Base-by-base conservation (phyloP, 1,140 invertebrate species). In the Uloborus diversus region DNA sequence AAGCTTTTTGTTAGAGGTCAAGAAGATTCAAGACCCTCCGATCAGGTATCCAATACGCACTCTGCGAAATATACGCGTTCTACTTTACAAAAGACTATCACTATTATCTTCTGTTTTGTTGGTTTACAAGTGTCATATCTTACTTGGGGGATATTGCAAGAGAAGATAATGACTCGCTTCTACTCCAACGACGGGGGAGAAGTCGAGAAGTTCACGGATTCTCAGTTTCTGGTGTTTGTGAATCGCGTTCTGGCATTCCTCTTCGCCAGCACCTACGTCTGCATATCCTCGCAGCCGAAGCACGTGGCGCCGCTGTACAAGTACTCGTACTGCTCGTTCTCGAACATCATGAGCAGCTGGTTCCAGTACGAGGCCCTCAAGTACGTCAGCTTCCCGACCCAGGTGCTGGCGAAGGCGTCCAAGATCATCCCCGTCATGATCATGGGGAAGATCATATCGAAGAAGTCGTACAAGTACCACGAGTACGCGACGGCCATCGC, bases 351-450 rank as follows among this genome's bases (percentile, higher is more conserved):
- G 90, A 98, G 96, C 86, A 97, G 96, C 49, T 99, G 97, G 97
- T 99, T 96, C 87, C 98, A 99, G 87, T 99, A 99, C 86, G 98
- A 99, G 88, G 97, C 97, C 25, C 88, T 99, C 3, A 99, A 99
- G 87, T 99, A 94, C 88, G 95, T 99, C 82, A 97, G 93, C 84
- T 99, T 99, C 87, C 97, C 97, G 2, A 96, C 96, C 51, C 97
- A 99, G 89, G 95, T 97, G 65, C 86, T 98, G 75, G 95, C 96
- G 4, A 98, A 98, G 88, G 95, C 96, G 28, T 94, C 93, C 33
- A 97, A 97, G 89, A 92, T 97, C 75, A 96, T 99, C 83, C 95
- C 96, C n/a, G 96, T 98, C 9, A 99, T 99, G 96, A 87, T 98
- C 83, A 98, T 99, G 96, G 97, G 98, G 28, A 96, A 95, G 89